Conservation (phyloP, 2,113 vertebrate species). For the Engraulis encrasicolus region DNA sequence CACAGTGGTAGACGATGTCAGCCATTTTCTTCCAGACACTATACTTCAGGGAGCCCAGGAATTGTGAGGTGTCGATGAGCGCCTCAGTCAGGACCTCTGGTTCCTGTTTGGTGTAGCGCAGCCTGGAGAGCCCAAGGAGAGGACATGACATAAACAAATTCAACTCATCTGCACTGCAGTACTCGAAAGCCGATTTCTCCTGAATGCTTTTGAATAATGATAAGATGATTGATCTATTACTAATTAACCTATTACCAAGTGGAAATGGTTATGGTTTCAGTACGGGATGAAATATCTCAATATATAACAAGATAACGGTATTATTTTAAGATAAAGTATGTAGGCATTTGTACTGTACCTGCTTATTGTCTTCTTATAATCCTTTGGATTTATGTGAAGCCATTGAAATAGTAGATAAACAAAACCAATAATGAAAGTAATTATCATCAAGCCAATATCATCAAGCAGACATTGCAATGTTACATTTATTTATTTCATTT, state of each 20-base stretch:
- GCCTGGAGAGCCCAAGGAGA: slow-evolving; percentile 49
- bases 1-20: slow-evolving; percentile 50
- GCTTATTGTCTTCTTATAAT: slow-evolving; percentile 66
- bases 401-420: background rate
- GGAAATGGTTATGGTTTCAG: too few relatives aligned
- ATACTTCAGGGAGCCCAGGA: slow-evolving; percentile 62
- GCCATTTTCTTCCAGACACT: slow-evolving; percentile 64
- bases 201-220: background rate
- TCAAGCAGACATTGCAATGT: background rate
- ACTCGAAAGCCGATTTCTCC: background rate
- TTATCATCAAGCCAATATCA: background rate
- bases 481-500: background rate
- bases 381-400: slow-evolving; percentile 46
- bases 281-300: too few relatives aligned
- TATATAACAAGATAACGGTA: too few relatives aligned
- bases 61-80: slow-evolving; percentile 61
- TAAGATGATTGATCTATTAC: too few relatives aligned
- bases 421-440: background rate
- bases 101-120: slow-evolving; percentile 48
- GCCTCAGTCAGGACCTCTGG: slow-evolving; percentile 62
- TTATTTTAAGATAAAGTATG: background rate
- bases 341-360: slow-evolving; percentile 52
- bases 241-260: too few relatives aligned
- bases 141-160: background rate
- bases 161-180: background rate